Base-by-base conservation (phyloP, 2,797 vertebrate species). In the Mallotus villosus region DNA sequence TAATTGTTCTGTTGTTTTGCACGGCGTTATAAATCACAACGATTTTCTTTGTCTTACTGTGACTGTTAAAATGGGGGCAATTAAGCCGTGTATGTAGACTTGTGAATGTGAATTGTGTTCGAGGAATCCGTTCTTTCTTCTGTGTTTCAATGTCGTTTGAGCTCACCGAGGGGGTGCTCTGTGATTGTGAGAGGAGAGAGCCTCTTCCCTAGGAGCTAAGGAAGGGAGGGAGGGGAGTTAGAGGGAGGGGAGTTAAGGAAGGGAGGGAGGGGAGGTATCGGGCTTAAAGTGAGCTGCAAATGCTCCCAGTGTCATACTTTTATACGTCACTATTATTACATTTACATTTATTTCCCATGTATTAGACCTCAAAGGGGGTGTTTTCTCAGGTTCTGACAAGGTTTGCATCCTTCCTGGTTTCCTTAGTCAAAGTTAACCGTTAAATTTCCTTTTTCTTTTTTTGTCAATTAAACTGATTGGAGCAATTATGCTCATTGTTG, bases 201-300 rank as follows among this genome's bases (percentile, higher is more conserved):
- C 32, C 6, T 22, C 27, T 24, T 71, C 71, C 68, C 61, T 7
- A 7, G 19, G 60, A 17, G 61, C 65, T 67, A 5, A 5, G 27
- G 27, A 29, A 29, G 27, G 27, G 27, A 12, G 60, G 25, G 61
- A 24, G 49, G 41, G 59, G 62, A 75, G 64, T n/a, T n/a, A n/a
- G n/a, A n/a, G n/a, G n/a, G n/a, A n/a, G n/a, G n/a, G 19, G 60
- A 17, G 61, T 62, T 67, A 5, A 5, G 27, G 27, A 29, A 29
- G 27, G 27, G 27, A 12, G 60, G 25, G 61, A 24, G 49, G 41
- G 59, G 62, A 75, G 64, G 22, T 19, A 11, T 63, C 51, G 55
- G 55, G 64, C 49, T 46, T 59, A 67, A 79, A 72, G 27, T 17
- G 53, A 63, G 59, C 55, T 29, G 46, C 17, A 67, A 53, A 76